phyloP scores from a whole-genome alignment of 2,797 vertebrate species.

The Miichthys miiuy region DNA sequence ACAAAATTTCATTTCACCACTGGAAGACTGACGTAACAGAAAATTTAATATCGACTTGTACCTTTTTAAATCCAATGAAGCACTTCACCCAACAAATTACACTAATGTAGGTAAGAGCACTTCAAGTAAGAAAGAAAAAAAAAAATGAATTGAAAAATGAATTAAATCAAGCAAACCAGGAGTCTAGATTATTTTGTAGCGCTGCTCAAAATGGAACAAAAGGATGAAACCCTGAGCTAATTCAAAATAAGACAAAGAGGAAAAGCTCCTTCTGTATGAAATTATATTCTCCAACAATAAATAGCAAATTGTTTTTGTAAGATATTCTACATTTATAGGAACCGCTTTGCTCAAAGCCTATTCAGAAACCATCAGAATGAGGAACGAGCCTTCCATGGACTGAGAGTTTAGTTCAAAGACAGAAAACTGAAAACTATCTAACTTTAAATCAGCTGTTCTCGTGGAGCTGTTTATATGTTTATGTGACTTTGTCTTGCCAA shows the following conservation, averaged over 20 bases:
- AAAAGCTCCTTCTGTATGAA: slow-evolving; percentile 10
- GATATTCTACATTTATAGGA: neutral
- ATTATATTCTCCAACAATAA: slow-evolving; percentile 2
- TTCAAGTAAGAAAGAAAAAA: neutral
- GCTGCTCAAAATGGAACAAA: slow-evolving; percentile 14
- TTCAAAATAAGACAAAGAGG: slow-evolving; percentile 21
- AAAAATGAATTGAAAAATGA: neutral
- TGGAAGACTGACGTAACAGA: neutral
- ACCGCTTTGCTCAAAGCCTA: neutral
- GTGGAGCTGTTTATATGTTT: slow-evolving; percentile 35
- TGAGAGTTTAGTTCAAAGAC: neutral
- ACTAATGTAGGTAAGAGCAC: slow-evolving; percentile 12
- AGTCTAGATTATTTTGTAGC: neutral
- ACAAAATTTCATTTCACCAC: neutral
- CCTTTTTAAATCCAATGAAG: slow-evolving; percentile 23
- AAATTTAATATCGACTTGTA: neutral
- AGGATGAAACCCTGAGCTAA: slow-evolving; percentile 10
- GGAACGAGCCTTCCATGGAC: neutral
- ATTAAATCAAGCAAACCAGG: slow-evolving; percentile 4
- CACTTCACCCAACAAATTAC: slow-evolving; percentile 9
- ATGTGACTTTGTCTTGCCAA: slow-evolving; percentile 30
- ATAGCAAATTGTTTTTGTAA: neutral
- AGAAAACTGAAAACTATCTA: neutral
- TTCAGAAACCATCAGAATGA: neutral
- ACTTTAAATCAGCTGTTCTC: slow-evolving; percentile 17